Base-by-base conservation (phyloP, 1,140 invertebrate species). In the Lepidurus apus region DNA sequence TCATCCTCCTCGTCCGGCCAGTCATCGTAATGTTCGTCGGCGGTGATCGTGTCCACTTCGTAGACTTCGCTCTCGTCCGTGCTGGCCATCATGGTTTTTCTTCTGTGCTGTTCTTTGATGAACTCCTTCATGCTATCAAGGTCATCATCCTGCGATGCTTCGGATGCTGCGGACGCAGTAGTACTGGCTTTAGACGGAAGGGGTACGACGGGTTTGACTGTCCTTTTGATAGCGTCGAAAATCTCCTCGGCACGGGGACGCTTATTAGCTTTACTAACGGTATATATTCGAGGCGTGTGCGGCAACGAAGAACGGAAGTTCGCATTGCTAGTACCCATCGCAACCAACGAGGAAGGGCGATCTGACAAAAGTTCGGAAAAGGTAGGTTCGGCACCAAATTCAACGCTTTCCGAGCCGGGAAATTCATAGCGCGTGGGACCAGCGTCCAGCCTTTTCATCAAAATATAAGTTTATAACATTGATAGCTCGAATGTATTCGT, bases 1-100 rank as follows among this genome's bases (percentile, higher is more conserved):
- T 83, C 85, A 13, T 89, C 88, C 65, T 91, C 87, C n/a, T 90
- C 90, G 82, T 91, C 91, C 1, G 91, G 90, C 80, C 91, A 85
- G 84, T 92, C 91, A 82, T 91, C 91, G 80, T 73, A 65, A 13
- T 77, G 73, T n/a, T 73, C 74, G 17, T 26, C 34, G 65, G 42
- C 53, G 24, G 76, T 76, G 73, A 75, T 17, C 21, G 74, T 74
- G 9, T 78, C 80, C 26, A 44, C 73, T 24, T 21, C 42, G 24
- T 73, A 75, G 6, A 74, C 34, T 21, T 74, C 45, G 74, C 42
- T 24, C n/a, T 74, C 43, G 42, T 45, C 44, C 42, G 75, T 24
- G n/a, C 17, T 24, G 74, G 80, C 73, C 77, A 47, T 34, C 11
- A 75, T 17, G 17, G 77, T 78, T 24, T 73, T 77, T 13, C 53